Evolutionary conservation across 2,888 invertebrate genomes (phyloP).

Genomic region (Craniophora ligustri): DNA sequence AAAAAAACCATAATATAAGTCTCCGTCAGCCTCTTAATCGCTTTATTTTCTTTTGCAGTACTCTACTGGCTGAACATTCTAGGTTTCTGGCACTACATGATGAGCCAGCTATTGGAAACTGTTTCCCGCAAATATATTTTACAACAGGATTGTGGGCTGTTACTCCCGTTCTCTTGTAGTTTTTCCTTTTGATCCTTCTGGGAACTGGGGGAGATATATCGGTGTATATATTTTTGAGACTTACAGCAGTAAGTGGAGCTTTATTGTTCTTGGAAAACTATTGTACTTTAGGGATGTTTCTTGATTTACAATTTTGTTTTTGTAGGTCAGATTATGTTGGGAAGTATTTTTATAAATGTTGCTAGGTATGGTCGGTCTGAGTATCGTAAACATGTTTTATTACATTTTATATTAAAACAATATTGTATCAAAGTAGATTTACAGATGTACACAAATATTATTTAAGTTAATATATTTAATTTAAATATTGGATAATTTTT

Average conservation of each 20-base stretch:
- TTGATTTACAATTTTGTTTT: slow-evolving; percentile 49
- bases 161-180: slow-evolving; percentile 66
- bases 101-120: slow-evolving; percentile 60
- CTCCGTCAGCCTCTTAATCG: too few species aligned
- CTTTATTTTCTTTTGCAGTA: slow-evolving; percentile 55
- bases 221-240: slow-evolving; percentile 65
- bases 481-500: too few species aligned
- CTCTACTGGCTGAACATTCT: slow-evolving; percentile 65
- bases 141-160: slow-evolving; percentile 58
- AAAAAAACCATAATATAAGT: too few species aligned
- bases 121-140: slow-evolving; percentile 59
- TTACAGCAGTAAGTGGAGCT: slow-evolving; percentile 66
- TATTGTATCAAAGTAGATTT: too few species aligned
- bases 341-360: slow-evolving; percentile 7
- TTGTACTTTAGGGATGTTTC: slow-evolving; percentile 46
- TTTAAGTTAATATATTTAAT: too few species aligned
- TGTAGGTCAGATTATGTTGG: slow-evolving; percentile 16
- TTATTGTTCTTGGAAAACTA: slow-evolving; percentile 46
- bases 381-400: too few species aligned
- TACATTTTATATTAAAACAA: too few species aligned
- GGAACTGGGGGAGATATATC: slow-evolving; percentile 66
- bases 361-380: too few species aligned
- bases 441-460: too few species aligned
- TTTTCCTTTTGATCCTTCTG: slow-evolving; percentile 66
- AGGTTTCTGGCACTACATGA: slow-evolving; percentile 64